Conservation (phyloP, 2,113 vertebrate genomes). For the Cyrtonyx montezumae region DNA sequence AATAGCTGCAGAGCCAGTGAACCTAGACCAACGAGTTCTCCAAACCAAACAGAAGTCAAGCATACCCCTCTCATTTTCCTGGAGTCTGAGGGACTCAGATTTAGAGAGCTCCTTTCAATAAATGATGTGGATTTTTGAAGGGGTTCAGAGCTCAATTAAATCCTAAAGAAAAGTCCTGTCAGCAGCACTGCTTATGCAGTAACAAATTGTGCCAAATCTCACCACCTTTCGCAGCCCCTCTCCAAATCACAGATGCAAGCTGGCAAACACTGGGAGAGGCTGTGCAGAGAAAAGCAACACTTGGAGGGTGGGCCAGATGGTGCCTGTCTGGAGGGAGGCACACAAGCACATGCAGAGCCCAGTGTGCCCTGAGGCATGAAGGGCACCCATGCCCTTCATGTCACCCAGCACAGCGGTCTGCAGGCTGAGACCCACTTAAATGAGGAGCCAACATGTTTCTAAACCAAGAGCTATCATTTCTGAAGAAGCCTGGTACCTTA, state of each 20-base stretch:
- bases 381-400: constrained; percentile 13
- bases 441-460: not conserved
- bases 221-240: constrained; percentile 12
- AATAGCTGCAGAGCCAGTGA: not conserved
- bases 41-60: not conserved
- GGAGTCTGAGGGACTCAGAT: not conserved
- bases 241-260: constrained; percentile 56
- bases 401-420: not conserved
- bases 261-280: constrained; percentile 61
- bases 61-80: not conserved
- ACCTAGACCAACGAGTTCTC: not conserved
- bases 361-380: constrained; percentile 51
- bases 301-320: constrained; percentile 80
- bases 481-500: not conserved
- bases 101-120: not conserved
- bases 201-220: constrained; percentile 43
- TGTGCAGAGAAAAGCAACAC: constrained; percentile 57
- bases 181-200: constrained; percentile 16
- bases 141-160: constrained; percentile 18
- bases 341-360: not conserved
- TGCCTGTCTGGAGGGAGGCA: constrained; percentile 70
- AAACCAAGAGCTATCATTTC: not conserved
- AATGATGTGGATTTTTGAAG: not conserved
- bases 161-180: constrained; percentile 30
- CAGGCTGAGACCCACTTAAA: not conserved